phyloP scores from a whole-genome alignment of 2,888 invertebrate species.

The Norana najaformis region DNA sequence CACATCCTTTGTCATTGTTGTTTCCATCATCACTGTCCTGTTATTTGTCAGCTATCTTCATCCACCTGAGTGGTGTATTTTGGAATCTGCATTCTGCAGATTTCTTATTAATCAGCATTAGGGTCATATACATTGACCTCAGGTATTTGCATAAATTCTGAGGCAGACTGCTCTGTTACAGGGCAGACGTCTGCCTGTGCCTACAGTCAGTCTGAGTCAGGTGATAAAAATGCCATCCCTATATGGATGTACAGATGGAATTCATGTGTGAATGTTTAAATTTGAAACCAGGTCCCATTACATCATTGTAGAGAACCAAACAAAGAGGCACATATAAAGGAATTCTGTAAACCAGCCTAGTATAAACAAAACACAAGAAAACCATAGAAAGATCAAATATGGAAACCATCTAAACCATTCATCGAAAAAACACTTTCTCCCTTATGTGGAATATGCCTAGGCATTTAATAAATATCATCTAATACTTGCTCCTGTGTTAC shows the following conservation, averaged over 20 bases:
- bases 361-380: background rate
- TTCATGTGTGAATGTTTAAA: background rate
- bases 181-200: background rate
- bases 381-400: background rate
- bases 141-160: background rate
- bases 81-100: background rate
- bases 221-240: slow-evolving; percentile 1
- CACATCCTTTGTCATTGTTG: slow-evolving; percentile 18
- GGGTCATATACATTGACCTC: slow-evolving; percentile 13
- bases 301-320: background rate
- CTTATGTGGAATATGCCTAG: background rate
- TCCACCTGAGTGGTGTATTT: background rate
- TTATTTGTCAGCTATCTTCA: background rate
- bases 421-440: background rate
- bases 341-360: background rate
- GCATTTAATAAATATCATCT: too few species aligned
- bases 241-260: background rate
- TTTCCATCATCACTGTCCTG: slow-evolving; percentile 22
- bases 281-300: background rate
- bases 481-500: background rate
- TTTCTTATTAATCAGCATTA: background rate
- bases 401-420: background rate
- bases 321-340: background rate
- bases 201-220: background rate
- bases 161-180: background rate